phyloP scores from a whole-genome alignment of 2,888 invertebrate species.

The Frankliniella intonsa region DNA sequence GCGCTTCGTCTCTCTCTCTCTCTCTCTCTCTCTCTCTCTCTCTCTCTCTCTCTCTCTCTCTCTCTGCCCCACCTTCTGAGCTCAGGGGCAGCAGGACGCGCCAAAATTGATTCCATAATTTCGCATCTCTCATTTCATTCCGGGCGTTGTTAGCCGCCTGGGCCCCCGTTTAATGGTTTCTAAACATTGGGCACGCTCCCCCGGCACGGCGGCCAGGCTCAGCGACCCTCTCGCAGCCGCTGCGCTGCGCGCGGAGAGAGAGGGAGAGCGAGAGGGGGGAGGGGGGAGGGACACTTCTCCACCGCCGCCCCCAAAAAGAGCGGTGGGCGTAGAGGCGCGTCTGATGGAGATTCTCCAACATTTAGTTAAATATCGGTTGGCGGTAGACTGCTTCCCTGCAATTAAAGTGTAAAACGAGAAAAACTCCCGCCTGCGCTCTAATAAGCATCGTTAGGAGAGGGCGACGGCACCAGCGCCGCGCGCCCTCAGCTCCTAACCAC shows the following conservation, averaged over 20 bases:
- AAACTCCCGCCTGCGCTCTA: not conserved
- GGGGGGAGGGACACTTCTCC: no score
- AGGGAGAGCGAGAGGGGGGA: no score
- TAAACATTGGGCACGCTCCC: constrained; percentile 5
- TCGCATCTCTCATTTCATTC: not conserved
- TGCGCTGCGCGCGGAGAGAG: no score
- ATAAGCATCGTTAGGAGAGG: not conserved
- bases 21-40: no score
- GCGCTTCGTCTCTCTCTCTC: no score
- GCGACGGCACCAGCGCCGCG: not conserved
- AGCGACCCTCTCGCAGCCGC: no score
- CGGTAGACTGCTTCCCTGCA: not conserved
- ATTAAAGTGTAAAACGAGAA: not conserved
- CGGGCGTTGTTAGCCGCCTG: not conserved
- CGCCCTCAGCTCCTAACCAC: no score
- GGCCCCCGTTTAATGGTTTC: not conserved
- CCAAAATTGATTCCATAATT: not conserved
- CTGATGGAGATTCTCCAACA: not conserved
- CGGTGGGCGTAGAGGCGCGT: no score
- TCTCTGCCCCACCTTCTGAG: no score
- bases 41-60: no score
- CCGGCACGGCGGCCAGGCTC: not conserved
- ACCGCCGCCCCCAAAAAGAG: no score
- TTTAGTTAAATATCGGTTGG: constrained; percentile 10
- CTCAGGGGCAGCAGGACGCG: not conserved